Evolutionary conservation across 2,888 invertebrate genomes (phyloP), one percentile per base, ranked within the genome.

Genomic region (Peribatodes rhomboidaria): DNA sequence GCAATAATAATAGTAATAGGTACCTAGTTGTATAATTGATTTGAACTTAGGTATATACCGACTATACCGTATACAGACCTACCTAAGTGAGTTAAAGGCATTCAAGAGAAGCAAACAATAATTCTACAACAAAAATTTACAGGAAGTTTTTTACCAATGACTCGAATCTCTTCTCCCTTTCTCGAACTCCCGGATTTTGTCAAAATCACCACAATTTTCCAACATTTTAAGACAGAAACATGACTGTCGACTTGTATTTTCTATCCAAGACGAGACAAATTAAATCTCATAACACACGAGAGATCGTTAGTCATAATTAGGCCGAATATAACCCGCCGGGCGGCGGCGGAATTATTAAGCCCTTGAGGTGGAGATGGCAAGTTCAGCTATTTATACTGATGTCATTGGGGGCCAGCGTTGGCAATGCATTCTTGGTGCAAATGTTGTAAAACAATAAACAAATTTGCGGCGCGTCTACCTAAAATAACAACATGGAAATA

Each of bases 301-400:
- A 41, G 39, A 33, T 13, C 57, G 57, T 63, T 64, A 54, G 37
- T 64, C 58, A 64, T 64, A 64, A 64, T 64, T 64, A 64, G 44
- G 39, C 22, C 35, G 35, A 47, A 55, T 22, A 39, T 54, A 55
- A 7, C 27, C 1, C 39, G 11, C 1, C 13, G 20, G 20, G 18
- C 18, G 53, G 47, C 11, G 22, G 58, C 31, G 20, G 46, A 47
- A 47, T 39, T 42, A 47, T 58, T 41, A 10, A 35, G 62, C 61
- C 66, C 66, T 66, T 66, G 66, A 66, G 55, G 22, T n/a, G 16
- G 27, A 50, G 27, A 50, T 66, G 37, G 22, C 61, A 61, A 61
- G 59, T 58, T 66, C 61, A 61, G 16, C 55, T 61, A 61, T 55
- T 46, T 62, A 22, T 44, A 31, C n/a, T 14, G 33, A 16, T 10